phyloP scores from a whole-genome alignment of 2,888 invertebrate species.

The Malthinus seriepunctatus region DNA sequence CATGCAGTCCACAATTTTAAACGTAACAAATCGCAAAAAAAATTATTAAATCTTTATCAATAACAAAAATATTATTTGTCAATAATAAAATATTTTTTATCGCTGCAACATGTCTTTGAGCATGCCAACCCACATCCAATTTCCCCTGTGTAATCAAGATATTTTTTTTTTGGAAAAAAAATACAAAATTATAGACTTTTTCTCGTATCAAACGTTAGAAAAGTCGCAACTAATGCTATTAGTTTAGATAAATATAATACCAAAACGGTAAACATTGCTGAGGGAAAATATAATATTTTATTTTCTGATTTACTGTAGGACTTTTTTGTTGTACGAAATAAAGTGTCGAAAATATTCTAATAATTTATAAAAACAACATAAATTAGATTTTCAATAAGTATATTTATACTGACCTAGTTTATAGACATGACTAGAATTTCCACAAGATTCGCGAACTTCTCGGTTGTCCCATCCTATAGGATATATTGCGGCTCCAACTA shows the following conservation, averaged over 20 bases:
- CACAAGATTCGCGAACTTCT: slow-evolving; percentile 66
- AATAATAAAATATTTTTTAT: background rate
- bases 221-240: slow-evolving; percentile 1
- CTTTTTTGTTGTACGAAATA: no score
- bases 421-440: slow-evolving; percentile 61
- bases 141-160: slow-evolving; percentile 6
- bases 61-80: slow-evolving; percentile 2
- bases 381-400: no score
- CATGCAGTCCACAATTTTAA: no score
- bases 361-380: no score
- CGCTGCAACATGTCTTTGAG: background rate
- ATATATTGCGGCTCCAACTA: slow-evolving; percentile 62
- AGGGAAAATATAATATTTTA: slow-evolving; percentile 1
- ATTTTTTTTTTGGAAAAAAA: background rate
- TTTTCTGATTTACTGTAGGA: background rate
- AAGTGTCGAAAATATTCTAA: no score
- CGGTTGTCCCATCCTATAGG: slow-evolving; percentile 68
- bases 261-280: background rate
- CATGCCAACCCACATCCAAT: background rate
- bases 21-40: no score
- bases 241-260: background rate
- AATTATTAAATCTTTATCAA: background rate
- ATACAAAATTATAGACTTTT: slow-evolving; percentile 1
- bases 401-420: slow-evolving; percentile 59
- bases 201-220: slow-evolving; percentile 1